Evolutionary conservation across 2,888 invertebrate species (phyloP).

Genomic region (Leptinotarsa juncta): DNA sequence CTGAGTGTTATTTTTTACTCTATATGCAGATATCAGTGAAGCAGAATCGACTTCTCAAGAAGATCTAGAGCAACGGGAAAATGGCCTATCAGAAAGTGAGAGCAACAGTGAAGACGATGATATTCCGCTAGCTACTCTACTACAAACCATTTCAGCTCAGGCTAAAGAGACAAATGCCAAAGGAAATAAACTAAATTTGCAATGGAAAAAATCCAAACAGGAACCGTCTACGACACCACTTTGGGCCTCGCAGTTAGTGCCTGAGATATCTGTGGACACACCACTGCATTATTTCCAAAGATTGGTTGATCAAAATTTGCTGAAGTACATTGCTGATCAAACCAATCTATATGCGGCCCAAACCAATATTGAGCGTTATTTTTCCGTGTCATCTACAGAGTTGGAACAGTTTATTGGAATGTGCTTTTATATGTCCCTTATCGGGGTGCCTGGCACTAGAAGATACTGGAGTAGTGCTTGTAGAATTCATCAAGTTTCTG

Average conservation of each 20-base stretch:
- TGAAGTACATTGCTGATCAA: slow-evolving; percentile 9
- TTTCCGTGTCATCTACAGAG: slow-evolving; percentile 1
- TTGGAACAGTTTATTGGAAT: slow-evolving; percentile 1
- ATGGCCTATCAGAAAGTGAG: slow-evolving; percentile 2
- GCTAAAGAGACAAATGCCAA: slow-evolving; percentile 1
- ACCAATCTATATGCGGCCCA: slow-evolving; percentile 9
- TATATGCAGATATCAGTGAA: slow-evolving; percentile 1
- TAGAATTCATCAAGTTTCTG: slow-evolving; percentile 1
- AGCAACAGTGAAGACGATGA: slow-evolving; percentile 10
- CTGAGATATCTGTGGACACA: slow-evolving; percentile 7
- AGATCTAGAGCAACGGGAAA: slow-evolving; percentile 9
- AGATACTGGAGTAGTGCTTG: slow-evolving; percentile 1
- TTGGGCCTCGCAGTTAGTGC: slow-evolving; percentile 6
- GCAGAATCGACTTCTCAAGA: slow-evolving; percentile 4
- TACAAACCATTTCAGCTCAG: slow-evolving; percentile 4
- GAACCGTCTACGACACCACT: slow-evolving; percentile 1
- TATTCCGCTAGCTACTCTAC: slow-evolving; percentile 2
- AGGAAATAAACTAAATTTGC: not conserved
- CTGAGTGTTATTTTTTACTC: slow-evolving; percentile 1
- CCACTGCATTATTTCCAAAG: slow-evolving; percentile 9
- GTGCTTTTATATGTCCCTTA: slow-evolving; percentile 1
- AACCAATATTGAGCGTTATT: not conserved
- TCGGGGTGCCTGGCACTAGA: slow-evolving; percentile 1
- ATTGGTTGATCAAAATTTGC: slow-evolving; percentile 9
- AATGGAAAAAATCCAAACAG: slow-evolving; percentile 1